A percentile compares a stretch with the other conserved stretches of the same genome.
Conservation (phyloP, 1,140 invertebrate genomes). For the Trichonephila clavipes region DNA sequence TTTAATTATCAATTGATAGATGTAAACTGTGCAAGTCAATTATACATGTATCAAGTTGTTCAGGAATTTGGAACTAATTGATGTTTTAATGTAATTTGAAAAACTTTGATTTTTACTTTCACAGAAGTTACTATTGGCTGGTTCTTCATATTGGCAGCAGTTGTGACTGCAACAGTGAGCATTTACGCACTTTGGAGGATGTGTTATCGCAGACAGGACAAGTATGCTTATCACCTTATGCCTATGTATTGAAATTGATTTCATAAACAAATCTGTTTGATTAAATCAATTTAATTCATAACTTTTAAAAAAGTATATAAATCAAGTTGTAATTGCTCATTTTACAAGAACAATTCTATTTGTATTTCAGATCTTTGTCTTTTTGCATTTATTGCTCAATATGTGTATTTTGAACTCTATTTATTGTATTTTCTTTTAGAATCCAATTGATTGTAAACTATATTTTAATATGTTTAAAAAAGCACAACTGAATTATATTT, state of each 20-base stretch:
- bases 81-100: too few relatives aligned
- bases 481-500: not conserved
- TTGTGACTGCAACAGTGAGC: slow-evolving; percentile 2
- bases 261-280: not conserved
- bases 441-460: not conserved
- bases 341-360: not conserved
- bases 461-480: not conserved
- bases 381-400: not conserved
- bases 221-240: slow-evolving; percentile 69
- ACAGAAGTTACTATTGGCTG: slow-evolving; percentile 46
- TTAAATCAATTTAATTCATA: not conserved
- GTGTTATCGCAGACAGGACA: slow-evolving; percentile 53
- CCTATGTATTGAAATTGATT: slow-evolving; percentile 39
- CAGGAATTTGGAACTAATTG: too few relatives aligned
- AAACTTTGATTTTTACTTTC: not conserved
- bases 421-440: not conserved
- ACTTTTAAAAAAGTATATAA: not conserved
- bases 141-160: slow-evolving; percentile 27
- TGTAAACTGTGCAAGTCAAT: too few relatives aligned
- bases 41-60: too few relatives aligned
- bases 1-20: too few relatives aligned
- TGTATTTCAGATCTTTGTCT: not conserved
- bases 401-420: not conserved
- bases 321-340: not conserved
- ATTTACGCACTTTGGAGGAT: slow-evolving; percentile 45